Percentiles rank a stretch among this genome's conserved stretches.
Evolutionary conservation across 2,888 invertebrate species (phyloP).

Genomic region (Coecobrya sp.): DNA sequence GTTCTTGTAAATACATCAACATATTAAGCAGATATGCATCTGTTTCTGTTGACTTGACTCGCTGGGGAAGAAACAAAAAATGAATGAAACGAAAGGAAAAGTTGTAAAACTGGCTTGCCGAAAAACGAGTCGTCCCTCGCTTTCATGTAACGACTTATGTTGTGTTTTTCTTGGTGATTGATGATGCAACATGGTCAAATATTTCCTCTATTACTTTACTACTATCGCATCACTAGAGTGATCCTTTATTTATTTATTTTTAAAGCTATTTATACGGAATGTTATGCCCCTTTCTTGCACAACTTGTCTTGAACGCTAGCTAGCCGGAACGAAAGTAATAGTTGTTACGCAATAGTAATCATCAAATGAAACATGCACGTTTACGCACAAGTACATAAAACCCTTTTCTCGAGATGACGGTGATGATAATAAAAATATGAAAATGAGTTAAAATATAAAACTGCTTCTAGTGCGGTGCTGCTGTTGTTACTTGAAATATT

Average conservation of each 20-base stretch:
- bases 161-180: slow-evolving; percentile 71
- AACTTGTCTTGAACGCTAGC: neutral
- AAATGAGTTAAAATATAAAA: neutral
- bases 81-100: slow-evolving; percentile 81
- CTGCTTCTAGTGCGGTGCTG: neutral
- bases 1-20: neutral
- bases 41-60: neutral
- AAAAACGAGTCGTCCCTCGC: slow-evolving; percentile 50
- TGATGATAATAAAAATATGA: neutral
- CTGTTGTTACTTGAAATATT: neutral
- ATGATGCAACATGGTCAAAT: slow-evolving; percentile 75
- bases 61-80: slow-evolving; percentile 11
- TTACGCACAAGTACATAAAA: slow-evolving; percentile 1
- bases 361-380: slow-evolving; percentile 6
- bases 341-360: slow-evolving; percentile 26
- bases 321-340: slow-evolving; percentile 32
- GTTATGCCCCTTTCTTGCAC: slow-evolving; percentile 22
- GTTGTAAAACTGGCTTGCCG: slow-evolving; percentile 79
- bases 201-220: neutral
- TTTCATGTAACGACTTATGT: slow-evolving; percentile 60
- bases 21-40: neutral
- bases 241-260: neutral
- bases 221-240: neutral
- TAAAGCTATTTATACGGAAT: slow-evolving; percentile 42
- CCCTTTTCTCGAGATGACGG: neutral